Conservation (phyloP, 2,888 invertebrate species). For the Dynastes hyllus region DNA sequence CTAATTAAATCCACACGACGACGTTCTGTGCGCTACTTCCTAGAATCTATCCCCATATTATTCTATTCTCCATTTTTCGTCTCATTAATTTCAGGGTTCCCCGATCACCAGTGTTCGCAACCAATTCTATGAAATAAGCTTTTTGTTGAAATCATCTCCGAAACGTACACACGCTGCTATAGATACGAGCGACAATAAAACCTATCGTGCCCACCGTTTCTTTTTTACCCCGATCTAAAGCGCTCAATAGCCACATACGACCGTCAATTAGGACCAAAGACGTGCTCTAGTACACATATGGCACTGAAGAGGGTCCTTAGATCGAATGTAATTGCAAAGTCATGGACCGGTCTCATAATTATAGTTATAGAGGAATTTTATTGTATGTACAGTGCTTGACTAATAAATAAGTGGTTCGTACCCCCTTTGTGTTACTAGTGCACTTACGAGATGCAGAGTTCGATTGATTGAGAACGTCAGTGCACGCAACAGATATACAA, state of each 20-base stretch:
- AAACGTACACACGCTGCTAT: background rate
- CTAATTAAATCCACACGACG: too few species aligned
- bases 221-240: background rate
- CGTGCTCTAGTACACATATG: slow-evolving; percentile 65
- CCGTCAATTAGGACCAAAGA: slow-evolving; percentile 63
- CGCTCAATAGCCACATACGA: slow-evolving; percentile 50
- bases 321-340: slow-evolving; percentile 61
- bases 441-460: slow-evolving; percentile 19
- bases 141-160: slow-evolving; percentile 6
- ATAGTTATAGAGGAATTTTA: slow-evolving; percentile 59
- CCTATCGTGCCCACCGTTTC: background rate
- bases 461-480: slow-evolving; percentile 34
- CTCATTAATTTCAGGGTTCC: background rate
- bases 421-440: slow-evolving; percentile 15
- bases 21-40: too few species aligned
- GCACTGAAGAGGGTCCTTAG: slow-evolving; percentile 60
- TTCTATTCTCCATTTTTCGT: too few species aligned
- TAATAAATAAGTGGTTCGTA: slow-evolving; percentile 47
- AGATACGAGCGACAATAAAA: too few species aligned
- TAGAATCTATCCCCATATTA: too few species aligned
- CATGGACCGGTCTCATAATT: slow-evolving; percentile 60
- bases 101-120: slow-evolving; percentile 5
- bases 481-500: slow-evolving; percentile 23
- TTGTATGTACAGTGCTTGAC: slow-evolving; percentile 51
- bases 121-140: slow-evolving; percentile 1